A percentile compares a stretch with the other conserved stretches of the same genome.
These are phyloP conservation scores for Melanotaenia parkinsoni DNA, from an alignment of 2,797 vertebrate species.

Conservation along the genomic window DNA sequence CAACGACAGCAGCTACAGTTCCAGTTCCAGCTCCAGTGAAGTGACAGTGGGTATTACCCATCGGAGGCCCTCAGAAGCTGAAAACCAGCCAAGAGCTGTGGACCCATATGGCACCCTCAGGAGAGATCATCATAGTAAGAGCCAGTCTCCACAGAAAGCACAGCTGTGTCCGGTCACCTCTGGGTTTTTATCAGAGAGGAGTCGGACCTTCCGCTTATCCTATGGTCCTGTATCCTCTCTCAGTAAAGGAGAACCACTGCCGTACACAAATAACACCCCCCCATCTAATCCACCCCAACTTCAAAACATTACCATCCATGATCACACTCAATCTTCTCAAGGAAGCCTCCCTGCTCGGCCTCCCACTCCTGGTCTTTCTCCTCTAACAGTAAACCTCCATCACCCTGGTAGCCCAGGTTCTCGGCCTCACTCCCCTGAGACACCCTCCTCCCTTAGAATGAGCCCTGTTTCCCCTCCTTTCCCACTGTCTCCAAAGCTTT, in stretches of 20 bases:
- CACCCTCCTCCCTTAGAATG: conserved; percentile 48
- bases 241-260: conserved; percentile 21
- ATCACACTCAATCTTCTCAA: conserved; percentile 38
- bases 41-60: conserved; percentile 39
- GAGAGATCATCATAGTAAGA: conserved; percentile 30
- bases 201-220: conserved; percentile 30
- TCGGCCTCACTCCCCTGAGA: conserved; percentile 56
- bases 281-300: conserved; percentile 13
- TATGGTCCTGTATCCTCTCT: conserved; percentile 33
- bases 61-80: conserved; percentile 30
- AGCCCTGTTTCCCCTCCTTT: conserved; percentile 50
- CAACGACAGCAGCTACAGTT: conserved; percentile 63
- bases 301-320: conserved; percentile 26
- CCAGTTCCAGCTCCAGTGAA: conserved; percentile 65
- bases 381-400: conserved; percentile 70
- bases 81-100: conserved; percentile 26
- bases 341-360: conserved; percentile 64
- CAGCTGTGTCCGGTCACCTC: conserved; percentile 36
- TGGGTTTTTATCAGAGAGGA: conserved; percentile 38
- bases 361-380: conserved; percentile 76
- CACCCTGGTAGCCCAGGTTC: conserved; percentile 54
- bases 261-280: conserved; percentile 3
- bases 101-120: conserved; percentile 28
- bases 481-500: conserved; percentile 44
- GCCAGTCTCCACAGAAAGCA: conserved; percentile 43